Evolutionary conservation across 1,140 invertebrate genomes (phyloP).

Genomic region (Lethrus apterus): DNA sequence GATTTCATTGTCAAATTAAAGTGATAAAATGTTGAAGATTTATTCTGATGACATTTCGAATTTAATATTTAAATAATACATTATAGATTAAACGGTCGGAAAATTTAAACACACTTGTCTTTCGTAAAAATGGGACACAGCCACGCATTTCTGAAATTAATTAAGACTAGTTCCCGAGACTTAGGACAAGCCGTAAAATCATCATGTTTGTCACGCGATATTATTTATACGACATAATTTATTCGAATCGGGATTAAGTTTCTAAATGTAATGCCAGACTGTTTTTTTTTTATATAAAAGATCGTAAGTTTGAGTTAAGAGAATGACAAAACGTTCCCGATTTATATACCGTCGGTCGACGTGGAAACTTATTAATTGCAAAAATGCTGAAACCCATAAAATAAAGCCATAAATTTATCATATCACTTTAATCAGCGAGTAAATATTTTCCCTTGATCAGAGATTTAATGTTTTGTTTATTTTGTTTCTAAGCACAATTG

Average conservation of each 20-base stretch:
- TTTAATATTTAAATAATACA: too few relatives aligned
- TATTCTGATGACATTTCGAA: too few relatives aligned
- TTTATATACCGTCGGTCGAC: slow-evolving; percentile 1
- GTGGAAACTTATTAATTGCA: slow-evolving; percentile 11
- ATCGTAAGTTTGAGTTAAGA: slow-evolving; percentile 7
- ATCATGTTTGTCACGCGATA: slow-evolving; percentile 8
- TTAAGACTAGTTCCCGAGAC: slow-evolving; percentile 6
- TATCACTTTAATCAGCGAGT: slow-evolving; percentile 13
- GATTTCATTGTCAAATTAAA: too few relatives aligned
- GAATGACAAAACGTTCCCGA: slow-evolving; percentile 10
- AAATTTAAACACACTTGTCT: neutral
- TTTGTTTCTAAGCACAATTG: slow-evolving; percentile 8
- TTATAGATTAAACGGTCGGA: slow-evolving; percentile 6
- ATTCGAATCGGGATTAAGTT: slow-evolving; percentile 2
- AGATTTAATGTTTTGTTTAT: slow-evolving; percentile 12
- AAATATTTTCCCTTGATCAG: slow-evolving; percentile 15
- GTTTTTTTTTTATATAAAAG: neutral
- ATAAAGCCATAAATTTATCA: slow-evolving; percentile 12
- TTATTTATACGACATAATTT: slow-evolving; percentile 10
- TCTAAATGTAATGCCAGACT: slow-evolving; percentile 9
- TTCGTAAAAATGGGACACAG: slow-evolving; percentile 4
- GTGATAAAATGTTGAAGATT: too few relatives aligned
- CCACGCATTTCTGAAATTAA: slow-evolving; percentile 12
- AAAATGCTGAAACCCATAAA: slow-evolving; percentile 8
- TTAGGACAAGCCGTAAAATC: slow-evolving; percentile 5